These are phyloP conservation scores for Zonitis immaculata DNA, from an alignment of 2,888 invertebrate species.

Conservation along the genomic window DNA sequence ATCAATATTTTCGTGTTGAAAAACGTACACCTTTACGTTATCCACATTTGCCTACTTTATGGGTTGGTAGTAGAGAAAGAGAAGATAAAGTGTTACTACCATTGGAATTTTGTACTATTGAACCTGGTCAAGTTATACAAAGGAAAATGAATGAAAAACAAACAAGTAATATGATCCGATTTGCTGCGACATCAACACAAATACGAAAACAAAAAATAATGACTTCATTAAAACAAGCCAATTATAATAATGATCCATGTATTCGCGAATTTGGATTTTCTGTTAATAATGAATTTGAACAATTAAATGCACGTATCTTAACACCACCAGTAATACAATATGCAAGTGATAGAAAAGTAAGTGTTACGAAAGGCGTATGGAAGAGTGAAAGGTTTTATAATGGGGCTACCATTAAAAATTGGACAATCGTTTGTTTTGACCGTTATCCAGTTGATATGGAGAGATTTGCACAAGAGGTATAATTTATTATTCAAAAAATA, in stretches of 20 bases:
- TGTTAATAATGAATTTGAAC: constrained; percentile 68
- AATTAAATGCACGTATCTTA: constrained; percentile 74
- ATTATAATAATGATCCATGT: constrained; percentile 50
- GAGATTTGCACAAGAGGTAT: constrained; percentile 39
- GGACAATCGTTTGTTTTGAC: constrained; percentile 51
- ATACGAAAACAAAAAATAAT: constrained; percentile 76
- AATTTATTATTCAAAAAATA: too few relatives aligned
- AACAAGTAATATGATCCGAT: constrained; percentile 79
- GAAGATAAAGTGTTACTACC: constrained; percentile 73
- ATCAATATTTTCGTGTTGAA: constrained; percentile 46
- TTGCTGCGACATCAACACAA: constrained; percentile 77
- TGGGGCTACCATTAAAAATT: constrained; percentile 40
- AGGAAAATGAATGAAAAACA: constrained; percentile 79
- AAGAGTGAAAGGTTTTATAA: constrained; percentile 44
- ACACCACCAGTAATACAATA: constrained; percentile 71
- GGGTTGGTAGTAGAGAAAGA: constrained; percentile 55
- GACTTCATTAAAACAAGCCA: constrained; percentile 49
- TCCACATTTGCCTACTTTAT: constrained; percentile 76
- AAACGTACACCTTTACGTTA: constrained; percentile 50
- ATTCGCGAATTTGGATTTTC: constrained; percentile 79
- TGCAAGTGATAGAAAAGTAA: constrained; percentile 39
- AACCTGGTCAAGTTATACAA: constrained; percentile 70
- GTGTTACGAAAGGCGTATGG: constrained; percentile 49
- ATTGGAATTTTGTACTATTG: constrained; percentile 74
- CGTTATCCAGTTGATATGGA: constrained; percentile 29